Percentiles rank a stretch among this genome's conserved stretches.
Conservation (phyloP, 2,113 vertebrate genomes). For the Procavia capensis region DNA sequence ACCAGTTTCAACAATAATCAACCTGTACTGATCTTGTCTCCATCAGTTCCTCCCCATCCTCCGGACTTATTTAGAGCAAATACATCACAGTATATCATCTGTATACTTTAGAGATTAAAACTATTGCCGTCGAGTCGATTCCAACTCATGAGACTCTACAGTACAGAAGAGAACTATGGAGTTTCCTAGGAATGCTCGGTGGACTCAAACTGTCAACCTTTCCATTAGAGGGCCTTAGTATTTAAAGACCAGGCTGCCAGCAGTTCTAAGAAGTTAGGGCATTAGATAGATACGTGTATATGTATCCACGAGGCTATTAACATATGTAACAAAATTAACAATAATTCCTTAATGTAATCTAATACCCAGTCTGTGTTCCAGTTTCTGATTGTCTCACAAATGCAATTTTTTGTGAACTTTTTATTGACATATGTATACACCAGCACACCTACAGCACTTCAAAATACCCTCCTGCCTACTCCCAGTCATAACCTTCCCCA, state of each 20-base stretch:
- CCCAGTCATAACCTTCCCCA: not conserved
- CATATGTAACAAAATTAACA: not conserved
- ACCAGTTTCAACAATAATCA: not conserved
- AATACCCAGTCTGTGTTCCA: not conserved
- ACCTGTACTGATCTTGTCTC: not conserved
- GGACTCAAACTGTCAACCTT: too few species aligned
- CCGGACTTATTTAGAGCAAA: not conserved
- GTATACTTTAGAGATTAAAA: not conserved
- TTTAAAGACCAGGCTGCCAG: too few species aligned
- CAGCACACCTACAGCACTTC: too few species aligned
- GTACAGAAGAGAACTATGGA: too few species aligned
- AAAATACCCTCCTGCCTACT: not conserved
- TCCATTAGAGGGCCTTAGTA: too few species aligned
- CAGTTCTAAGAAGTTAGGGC: not conserved
- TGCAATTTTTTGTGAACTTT: not conserved
- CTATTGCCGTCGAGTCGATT: too few species aligned
- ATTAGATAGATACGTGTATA: not conserved
- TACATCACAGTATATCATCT: not conserved
- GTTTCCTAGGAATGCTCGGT: too few species aligned
- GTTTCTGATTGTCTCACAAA: not conserved
- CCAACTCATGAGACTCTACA: too few species aligned
- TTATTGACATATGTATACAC: not conserved
- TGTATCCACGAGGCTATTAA: not conserved
- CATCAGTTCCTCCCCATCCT: not conserved
- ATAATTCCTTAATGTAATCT: not conserved